phyloP scores from a whole-genome alignment of 2,888 invertebrate species.

The Sacculina carcini region DNA sequence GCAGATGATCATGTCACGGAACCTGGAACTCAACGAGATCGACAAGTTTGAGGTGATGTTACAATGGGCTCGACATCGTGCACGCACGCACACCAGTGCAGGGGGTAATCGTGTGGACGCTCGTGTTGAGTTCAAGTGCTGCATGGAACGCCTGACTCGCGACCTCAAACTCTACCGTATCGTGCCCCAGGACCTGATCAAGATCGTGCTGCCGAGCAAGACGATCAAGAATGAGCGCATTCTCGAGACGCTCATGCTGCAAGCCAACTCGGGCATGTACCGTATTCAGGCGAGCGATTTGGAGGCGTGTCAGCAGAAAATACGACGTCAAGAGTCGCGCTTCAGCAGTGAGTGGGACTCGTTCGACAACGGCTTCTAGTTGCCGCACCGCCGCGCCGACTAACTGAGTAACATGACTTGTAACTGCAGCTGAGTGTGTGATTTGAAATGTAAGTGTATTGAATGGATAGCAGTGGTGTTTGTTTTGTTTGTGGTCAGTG shows the following conservation, averaged over 20 bases:
- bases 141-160: conserved; percentile 66
- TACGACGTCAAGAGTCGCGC: conserved; percentile 66
- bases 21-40: conserved; percentile 62
- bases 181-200: conserved; percentile 71
- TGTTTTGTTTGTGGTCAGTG: neutral
- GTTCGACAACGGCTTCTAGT: conserved; percentile 35
- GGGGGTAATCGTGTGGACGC: conserved; percentile 54
- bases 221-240: conserved; percentile 76
- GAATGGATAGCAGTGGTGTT: neutral
- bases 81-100: conserved; percentile 38
- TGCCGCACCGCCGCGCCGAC: conserved; percentile 31
- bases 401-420: conserved; percentile 52
- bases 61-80: conserved; percentile 61
- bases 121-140: conserved; percentile 67
- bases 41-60: conserved; percentile 81
- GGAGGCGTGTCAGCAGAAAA: conserved; percentile 57
- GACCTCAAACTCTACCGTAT: conserved; percentile 71
- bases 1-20: conserved; percentile 76
- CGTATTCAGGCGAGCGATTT: conserved; percentile 63
- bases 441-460: neutral
- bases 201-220: conserved; percentile 70
- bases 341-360: conserved; percentile 56
- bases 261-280: conserved; percentile 77
- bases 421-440: conserved; percentile 20
- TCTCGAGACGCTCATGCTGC: conserved; percentile 70